Evolutionary conservation across 2,797 vertebrate genomes (phyloP), one percentile per base, ranked within the genome.

Genomic region (Kryptopterus vitreolus): DNA sequence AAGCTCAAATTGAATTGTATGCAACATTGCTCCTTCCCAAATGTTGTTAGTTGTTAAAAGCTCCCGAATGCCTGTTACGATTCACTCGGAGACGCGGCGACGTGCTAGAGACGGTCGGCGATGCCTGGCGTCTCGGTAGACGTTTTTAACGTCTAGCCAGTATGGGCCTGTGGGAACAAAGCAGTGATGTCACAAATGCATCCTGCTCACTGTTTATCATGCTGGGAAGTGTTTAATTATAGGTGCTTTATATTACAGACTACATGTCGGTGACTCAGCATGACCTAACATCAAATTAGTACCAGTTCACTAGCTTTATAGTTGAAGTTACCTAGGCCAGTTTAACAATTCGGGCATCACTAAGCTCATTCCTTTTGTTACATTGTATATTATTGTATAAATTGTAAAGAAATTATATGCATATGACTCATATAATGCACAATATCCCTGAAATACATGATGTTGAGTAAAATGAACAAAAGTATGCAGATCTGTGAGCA

Each of bases 151-250:
- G 35, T 24, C 38, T 24, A 69, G 43, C 3, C 38, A 3, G 38
- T 33, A 38, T 1, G 33, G 6, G 3, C 70, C 70, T 15, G 29
- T 38, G 70, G 50, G 70, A 35, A 55, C 55, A 13, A 55, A 57
- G 31, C 15, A 57, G 15, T 35, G 31, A 55, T 3, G 12, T 12
- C 18, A 4, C 48, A 3, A 35, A 20, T 38, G 50, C 10, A n/a
- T 29, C 1, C 12, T n/a, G 11, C 29, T 33, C 16, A 57, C 31
- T 24, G 20, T 57, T 73, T 57, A 24, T 35, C 35, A 10, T 55
- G 52, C 70, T 38, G 52, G 52, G 52, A 73, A 57, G 70, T 55
- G 50, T 55, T 57, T 72, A 72, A 35, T 53, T 55, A 35, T 35
- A 55, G 12, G 52, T 5, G 11, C 20, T 55, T 33, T 35, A 35